Evolutionary conservation across 2,797 vertebrate genomes (phyloP).

Genomic region (Halcyon badia): DNA sequence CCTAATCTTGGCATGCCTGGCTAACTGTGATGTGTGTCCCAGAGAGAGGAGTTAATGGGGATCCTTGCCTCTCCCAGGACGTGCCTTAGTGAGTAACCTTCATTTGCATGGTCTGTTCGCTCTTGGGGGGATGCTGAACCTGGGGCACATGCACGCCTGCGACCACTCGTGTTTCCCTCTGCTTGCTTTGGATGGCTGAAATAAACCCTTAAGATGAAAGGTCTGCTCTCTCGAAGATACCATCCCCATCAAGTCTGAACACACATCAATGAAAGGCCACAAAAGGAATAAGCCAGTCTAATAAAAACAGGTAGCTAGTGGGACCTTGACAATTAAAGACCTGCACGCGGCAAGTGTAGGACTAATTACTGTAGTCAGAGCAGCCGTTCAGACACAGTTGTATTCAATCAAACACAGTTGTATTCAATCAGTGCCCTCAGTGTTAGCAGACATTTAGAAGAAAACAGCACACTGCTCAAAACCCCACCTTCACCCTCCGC

Average conservation of each 20-base stretch:
- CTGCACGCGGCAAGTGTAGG: neutral
- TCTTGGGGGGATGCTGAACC: accelerated
- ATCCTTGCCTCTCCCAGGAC: neutral
- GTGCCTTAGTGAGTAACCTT: neutral
- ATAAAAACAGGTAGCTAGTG: neutral
- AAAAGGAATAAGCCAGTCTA: neutral
- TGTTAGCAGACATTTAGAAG: neutral
- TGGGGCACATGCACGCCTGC: accelerated
- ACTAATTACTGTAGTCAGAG: constrained; percentile 19
- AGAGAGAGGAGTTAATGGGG: accelerated
- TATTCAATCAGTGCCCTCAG: neutral
- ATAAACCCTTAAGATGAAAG: neutral
- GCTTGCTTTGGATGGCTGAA: neutral
- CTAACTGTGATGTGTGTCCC: neutral
- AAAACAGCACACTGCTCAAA: neutral
- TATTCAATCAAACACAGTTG: neutral
- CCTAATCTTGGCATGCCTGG: accelerated
- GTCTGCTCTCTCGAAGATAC: neutral
- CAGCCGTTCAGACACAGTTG: neutral
- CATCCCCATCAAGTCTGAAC: neutral
- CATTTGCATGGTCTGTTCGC: accelerated
- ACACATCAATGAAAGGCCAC: neutral
- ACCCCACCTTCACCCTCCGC: neutral
- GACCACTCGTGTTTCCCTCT: accelerated
- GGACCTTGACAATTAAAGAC: neutral